Evolutionary conservation across 2,888 invertebrate species (phyloP), one percentile per base, ranked within the genome.

Genomic region (Eupithecia insigniata): DNA sequence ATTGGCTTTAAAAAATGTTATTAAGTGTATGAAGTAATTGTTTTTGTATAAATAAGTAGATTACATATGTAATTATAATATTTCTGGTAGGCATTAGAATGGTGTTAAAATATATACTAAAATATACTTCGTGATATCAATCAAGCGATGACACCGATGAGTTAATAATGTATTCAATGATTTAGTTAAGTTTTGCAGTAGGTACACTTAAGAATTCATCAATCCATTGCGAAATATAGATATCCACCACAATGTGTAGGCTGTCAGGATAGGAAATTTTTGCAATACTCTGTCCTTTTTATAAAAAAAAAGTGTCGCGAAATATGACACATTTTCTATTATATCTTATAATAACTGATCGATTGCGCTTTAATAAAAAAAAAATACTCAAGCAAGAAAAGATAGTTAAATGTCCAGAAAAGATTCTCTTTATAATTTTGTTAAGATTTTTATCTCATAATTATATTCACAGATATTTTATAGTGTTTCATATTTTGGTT

Each of bases 221-320:
- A 66, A 67, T 65, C 62, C 62, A 69, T 65, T 68, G 66, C 71
- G 61, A 69, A 64, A 76, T 67, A 68, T 72, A 75, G 71, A 78
- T 71, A 74, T 76, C 76, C 65, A 67, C 55, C 55, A 61, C 61
- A 71, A 64, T 67, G 71, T 68, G 62, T 64, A 43, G 71, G 78
- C 79, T 81, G 80, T 76, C 78, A 80, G 83, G 67, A 71, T 64
- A 18, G 46, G 58, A 62, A 70, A 36, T 18, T 22, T 65, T 74
- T 67, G 69, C 67, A 60, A 69, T 69, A 74, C 71, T 71, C 71
- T 60, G 58, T 39, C 62, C 16, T 22, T 64, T 30, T 30, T 16
- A 16, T 22, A 22, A 51, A 22, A 51, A n/a, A n/a, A n/a, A 7
- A 46, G n/a, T 8, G n/a, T 2, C n/a, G 22, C n/a, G 10, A 46